Percentiles rank a stretch among this genome's conserved stretches.
phyloP scores from a whole-genome alignment of 2,113 vertebrate genomes.

The Solea senegalensis region DNA sequence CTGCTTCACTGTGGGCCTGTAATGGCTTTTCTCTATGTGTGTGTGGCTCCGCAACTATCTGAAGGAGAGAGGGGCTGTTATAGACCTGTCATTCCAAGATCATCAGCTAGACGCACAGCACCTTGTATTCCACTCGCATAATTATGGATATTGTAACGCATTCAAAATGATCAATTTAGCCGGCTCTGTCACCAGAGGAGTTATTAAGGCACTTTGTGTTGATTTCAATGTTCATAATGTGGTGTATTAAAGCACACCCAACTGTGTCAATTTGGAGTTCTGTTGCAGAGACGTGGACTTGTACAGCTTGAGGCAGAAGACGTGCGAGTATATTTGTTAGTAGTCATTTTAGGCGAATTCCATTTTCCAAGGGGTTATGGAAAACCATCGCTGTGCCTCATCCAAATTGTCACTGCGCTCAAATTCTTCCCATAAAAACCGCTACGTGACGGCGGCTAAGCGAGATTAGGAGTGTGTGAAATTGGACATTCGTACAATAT shows the following conservation, averaged over 20 bases:
- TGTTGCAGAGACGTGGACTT: constrained; percentile 45
- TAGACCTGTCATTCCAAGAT: constrained; percentile 74
- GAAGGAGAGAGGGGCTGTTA: constrained; percentile 69
- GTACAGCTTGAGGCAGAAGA: constrained; percentile 39
- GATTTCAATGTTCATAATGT: constrained; percentile 74
- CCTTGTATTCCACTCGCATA: constrained; percentile 69
- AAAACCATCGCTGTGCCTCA: not conserved
- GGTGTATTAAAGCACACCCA: constrained; percentile 53
- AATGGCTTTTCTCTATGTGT: constrained; percentile 83
- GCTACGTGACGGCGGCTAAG: not conserved
- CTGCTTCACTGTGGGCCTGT: constrained; percentile 80
- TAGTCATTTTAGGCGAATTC: constrained; percentile 12
- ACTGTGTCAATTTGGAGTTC: constrained; percentile 54
- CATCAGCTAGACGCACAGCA: constrained; percentile 75
- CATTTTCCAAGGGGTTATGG: not conserved
- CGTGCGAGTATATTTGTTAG: constrained; percentile 23
- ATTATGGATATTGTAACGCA: constrained; percentile 78
- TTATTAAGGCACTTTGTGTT: constrained; percentile 76
- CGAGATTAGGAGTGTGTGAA: not conserved
- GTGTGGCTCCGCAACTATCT: constrained; percentile 67
- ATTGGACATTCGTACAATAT: not conserved
- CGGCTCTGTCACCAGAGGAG: constrained; percentile 68
- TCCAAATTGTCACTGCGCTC: not conserved
- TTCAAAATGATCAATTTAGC: constrained; percentile 76
- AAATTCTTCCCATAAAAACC: not conserved